Base-by-base conservation (phyloP, 2,113 vertebrate species). In the Nesogale talazaci region DNA sequence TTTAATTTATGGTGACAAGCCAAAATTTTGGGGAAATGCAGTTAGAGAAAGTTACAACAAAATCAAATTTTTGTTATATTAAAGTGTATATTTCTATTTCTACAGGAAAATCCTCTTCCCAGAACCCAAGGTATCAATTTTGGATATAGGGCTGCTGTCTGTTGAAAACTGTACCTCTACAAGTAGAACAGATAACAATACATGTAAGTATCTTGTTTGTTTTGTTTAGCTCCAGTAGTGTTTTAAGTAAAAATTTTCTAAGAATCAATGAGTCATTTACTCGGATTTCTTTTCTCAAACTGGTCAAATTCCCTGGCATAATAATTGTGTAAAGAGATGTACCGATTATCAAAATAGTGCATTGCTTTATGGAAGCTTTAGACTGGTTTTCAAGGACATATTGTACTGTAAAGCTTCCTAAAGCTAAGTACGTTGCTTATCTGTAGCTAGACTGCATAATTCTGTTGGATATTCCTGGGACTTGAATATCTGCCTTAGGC, bases 141-240 rank as follows among this genome's bases (percentile, higher is more conserved):
- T 91, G 31, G 80, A 95, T 5, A 92, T 97, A 96, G 96, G 84
- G 81, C 65, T 40, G 59, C 1, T 88, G 27, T 57, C 89, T 61
- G 4, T 63, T 96, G 93, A 88, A 96, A 31, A 70, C 90, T 74
- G 34, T 31, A 27, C 85, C 36, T 87, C 96, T 84, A 7, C 91
- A 10, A 0, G 95, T 65, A 96, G 63, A 86, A 52, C 92, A 90
- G 80, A 86, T 96, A 94, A 93, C 61, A 42, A 0, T 76, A 88
- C 97, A 90, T 69, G 97, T 98, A 96, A 7, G 96, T 98, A 95
- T 95, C n/a, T 72, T 59, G 12, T 85, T 34, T 95, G 10, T 83
- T 72, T 20, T 34, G 83, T 11, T 89, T 83, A 59, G 31, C 81
- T 79, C 67, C n/a, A 34, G 77, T 57, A 52, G 42, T 90, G 11